A percentile compares a stretch with the other conserved stretches of the same genome.
Conservation (phyloP, 2,888 invertebrate genomes). For the Gnatocerus cornutus region DNA sequence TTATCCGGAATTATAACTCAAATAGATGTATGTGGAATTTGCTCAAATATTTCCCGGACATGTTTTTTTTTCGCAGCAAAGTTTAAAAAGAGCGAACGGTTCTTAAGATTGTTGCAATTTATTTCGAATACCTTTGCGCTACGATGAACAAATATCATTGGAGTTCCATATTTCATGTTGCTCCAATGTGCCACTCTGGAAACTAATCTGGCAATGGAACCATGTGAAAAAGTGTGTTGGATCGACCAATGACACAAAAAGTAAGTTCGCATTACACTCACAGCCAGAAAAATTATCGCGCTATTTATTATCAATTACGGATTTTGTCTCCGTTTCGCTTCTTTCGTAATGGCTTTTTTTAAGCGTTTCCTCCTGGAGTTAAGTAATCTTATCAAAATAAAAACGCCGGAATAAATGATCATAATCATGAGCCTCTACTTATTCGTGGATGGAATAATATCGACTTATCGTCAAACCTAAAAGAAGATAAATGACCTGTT, state of each 20-base stretch:
- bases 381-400: conserved; percentile 11
- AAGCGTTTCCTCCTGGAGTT: conserved; percentile 6
- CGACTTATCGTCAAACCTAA: conserved; percentile 6
- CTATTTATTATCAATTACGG: conserved; percentile 11
- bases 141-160: conserved; percentile 36
- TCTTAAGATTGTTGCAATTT: conserved; percentile 30
- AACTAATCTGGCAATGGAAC: conserved; percentile 26
- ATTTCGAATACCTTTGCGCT: conserved; percentile 39
- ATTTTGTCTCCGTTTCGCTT: conserved; percentile 18
- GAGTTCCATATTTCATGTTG: conserved; percentile 31
- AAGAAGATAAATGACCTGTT: conserved; percentile 20
- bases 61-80: conserved; percentile 38
- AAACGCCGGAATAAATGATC: conserved; percentile 4
- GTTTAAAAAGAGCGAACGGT: conserved; percentile 23
- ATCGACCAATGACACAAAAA: conserved; percentile 17
- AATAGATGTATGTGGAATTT: conserved; percentile 52
- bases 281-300: conserved; percentile 17
- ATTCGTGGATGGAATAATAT: conserved; percentile 9
- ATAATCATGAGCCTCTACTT: conserved; percentile 3
- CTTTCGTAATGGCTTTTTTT: conserved; percentile 10
- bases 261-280: conserved; percentile 16
- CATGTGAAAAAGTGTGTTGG: conserved; percentile 3
- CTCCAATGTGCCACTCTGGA: conserved; percentile 13
- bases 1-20: conserved; percentile 56
- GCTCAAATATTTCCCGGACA: conserved; percentile 41